These are phyloP conservation scores for Papilio aristodemus DNA, from an alignment of 1,140 invertebrate genomes.

Conservation along the genomic window DNA sequence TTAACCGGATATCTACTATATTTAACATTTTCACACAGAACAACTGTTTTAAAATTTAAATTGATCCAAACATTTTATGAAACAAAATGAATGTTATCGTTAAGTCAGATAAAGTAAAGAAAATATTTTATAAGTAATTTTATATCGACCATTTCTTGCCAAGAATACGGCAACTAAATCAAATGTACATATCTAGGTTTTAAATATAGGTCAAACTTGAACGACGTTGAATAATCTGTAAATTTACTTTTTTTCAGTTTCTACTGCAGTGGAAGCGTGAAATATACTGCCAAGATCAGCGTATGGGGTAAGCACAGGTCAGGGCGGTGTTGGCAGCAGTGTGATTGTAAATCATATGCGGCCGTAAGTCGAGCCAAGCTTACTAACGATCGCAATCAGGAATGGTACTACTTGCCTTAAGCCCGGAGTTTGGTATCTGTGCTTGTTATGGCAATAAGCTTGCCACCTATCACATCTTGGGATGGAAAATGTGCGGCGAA, in stretches of 20 bases:
- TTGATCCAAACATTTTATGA: conserved; percentile 5
- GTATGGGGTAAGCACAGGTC: conserved; percentile 17
- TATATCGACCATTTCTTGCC: conserved; percentile 12
- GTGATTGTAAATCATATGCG: conserved; percentile 47
- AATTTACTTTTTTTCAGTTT: conserved; percentile 41
- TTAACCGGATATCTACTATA: too few species aligned
- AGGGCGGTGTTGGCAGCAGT: conserved; percentile 41
- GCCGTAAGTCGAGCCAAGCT: conserved; percentile 35
- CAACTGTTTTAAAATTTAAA: too few species aligned
- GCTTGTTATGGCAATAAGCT: too few species aligned
- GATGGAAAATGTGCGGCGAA: too few species aligned
- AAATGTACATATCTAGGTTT: conserved; percentile 28
- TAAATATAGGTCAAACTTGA: conserved; percentile 40
- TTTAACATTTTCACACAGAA: too few species aligned
- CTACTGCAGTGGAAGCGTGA: conserved; percentile 40
- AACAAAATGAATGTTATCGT: too few species aligned
- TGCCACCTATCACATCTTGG: too few species aligned
- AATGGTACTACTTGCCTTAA: conserved; percentile 30
- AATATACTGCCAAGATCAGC: conserved; percentile 30
- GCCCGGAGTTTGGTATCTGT: too few species aligned
- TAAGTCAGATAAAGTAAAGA: conserved; percentile 7
- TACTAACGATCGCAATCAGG: conserved; percentile 37
- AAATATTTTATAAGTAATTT: conserved; percentile 20
- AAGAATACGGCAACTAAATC: conserved; percentile 33
- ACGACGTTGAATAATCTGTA: conserved; percentile 35